Evolutionary conservation across 1,140 invertebrate genomes (phyloP).

Genomic region (Pollicipes pollicipes): DNA sequence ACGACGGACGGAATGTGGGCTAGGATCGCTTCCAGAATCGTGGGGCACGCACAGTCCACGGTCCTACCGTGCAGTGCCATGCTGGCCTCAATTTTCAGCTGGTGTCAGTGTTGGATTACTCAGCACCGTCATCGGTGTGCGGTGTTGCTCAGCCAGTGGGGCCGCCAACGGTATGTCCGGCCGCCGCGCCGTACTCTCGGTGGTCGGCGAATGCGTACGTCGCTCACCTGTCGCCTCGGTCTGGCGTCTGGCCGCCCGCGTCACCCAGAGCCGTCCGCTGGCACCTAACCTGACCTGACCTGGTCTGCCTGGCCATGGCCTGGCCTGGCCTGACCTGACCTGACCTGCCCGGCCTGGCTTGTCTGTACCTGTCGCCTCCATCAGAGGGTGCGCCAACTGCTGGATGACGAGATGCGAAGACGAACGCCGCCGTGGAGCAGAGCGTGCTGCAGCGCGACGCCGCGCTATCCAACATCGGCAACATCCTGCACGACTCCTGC

Average conservation of each 20-base stretch:
- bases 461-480: conserved; percentile 78
- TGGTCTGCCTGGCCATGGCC: background rate
- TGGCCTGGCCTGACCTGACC: background rate
- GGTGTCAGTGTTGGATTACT: no score
- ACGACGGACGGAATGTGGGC: no score
- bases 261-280: background rate
- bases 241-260: no score
- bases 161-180: no score
- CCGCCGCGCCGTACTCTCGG: no score
- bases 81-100: background rate
- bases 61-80: no score
- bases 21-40: no score
- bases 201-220: no score
- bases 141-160: no score
- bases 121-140: no score
- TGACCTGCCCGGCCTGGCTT: background rate
- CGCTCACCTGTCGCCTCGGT: background rate
- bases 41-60: no score
- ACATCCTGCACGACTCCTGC: conserved; percentile 52
- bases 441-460: conserved; percentile 60
- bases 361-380: background rate
- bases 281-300: background rate
- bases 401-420: conserved; percentile 71
- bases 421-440: conserved; percentile 44
- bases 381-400: conserved; percentile 43